A percentile compares a stretch with the other conserved stretches of the same genome.
These are phyloP conservation scores for Venustoraphidia nigricollis DNA, from an alignment of 2,888 invertebrate species.

Conservation along the genomic window DNA sequence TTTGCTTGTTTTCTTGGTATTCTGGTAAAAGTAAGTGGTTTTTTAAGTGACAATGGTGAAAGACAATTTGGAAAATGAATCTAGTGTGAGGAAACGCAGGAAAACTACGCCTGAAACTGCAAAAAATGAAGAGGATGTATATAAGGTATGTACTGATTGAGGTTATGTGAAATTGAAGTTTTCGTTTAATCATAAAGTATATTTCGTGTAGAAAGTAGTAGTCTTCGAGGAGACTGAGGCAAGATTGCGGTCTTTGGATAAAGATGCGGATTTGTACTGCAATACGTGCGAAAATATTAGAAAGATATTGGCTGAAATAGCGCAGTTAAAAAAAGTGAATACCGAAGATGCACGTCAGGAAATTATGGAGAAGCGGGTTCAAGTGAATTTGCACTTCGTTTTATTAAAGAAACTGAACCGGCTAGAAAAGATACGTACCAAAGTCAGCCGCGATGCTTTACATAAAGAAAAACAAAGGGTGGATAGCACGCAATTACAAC, in stretches of 20 bases:
- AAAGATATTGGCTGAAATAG: slow-evolving; percentile 50
- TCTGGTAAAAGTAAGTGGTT: no score
- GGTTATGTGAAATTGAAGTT: neutral
- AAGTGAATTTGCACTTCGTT: slow-evolving; percentile 64
- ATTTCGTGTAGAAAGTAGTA: slow-evolving; percentile 41
- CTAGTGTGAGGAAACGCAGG: slow-evolving; percentile 37
- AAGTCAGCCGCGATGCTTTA: slow-evolving; percentile 65
- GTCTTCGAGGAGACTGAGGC: slow-evolving; percentile 64
- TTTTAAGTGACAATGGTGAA: slow-evolving; percentile 21
- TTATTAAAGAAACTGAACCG: slow-evolving; percentile 79
- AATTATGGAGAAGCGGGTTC: slow-evolving; percentile 49
- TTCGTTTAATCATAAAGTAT: slow-evolving; percentile 1
- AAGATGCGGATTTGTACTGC: slow-evolving; percentile 50
- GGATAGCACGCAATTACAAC: slow-evolving; percentile 75
- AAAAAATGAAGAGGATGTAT: slow-evolving; percentile 38
- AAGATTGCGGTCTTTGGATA: slow-evolving; percentile 42
- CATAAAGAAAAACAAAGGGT: slow-evolving; percentile 75
- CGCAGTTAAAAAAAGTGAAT: slow-evolving; percentile 43
- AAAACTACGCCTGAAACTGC: slow-evolving; percentile 29
- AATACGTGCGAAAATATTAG: slow-evolving; percentile 56
- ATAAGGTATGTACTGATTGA: slow-evolving; percentile 32
- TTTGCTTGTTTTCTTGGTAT: no score
- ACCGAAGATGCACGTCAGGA: slow-evolving; percentile 35
- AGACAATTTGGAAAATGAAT: slow-evolving; percentile 31
- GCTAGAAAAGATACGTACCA: slow-evolving; percentile 74